A percentile compares a stretch with the other conserved stretches of the same genome.
phyloP scores from a whole-genome alignment of 2,797 vertebrate genomes.

The Tiaroga cobitis region DNA sequence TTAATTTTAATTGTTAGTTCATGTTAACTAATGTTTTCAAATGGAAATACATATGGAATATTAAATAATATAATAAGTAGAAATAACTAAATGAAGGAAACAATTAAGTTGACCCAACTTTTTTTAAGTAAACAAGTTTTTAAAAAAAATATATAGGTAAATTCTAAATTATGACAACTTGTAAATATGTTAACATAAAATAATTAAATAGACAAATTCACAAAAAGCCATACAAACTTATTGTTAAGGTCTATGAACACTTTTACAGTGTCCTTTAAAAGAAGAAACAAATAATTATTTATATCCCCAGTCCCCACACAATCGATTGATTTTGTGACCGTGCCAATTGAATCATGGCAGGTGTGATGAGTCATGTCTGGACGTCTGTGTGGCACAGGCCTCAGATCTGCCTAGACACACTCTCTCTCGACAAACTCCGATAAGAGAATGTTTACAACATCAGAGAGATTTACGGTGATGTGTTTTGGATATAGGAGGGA shows the following conservation, averaged over 20 bases:
- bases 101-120: neutral
- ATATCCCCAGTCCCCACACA: neutral
- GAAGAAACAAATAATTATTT: conserved; percentile 13
- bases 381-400: conserved; percentile 10
- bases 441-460: conserved; percentile 38
- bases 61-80: neutral
- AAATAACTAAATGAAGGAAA: neutral
- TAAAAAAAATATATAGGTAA: neutral
- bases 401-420: conserved; percentile 38
- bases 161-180: neutral
- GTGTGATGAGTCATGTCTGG: conserved; percentile 37
- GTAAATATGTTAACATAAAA: neutral
- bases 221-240: neutral
- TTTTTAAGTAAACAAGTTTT: neutral
- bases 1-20: neutral
- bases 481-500: conserved; percentile 3
- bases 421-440: conserved; percentile 33
- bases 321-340: conserved; percentile 2
- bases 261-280: conserved; percentile 11
- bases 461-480: conserved; percentile 21
- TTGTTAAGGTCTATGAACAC: neutral
- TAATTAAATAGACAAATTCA: too few relatives aligned
- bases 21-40: too few relatives aligned
- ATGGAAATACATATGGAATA: neutral
- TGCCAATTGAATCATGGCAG: conserved; percentile 3